These are phyloP conservation scores for Cyanistes caeruleus DNA, from an alignment of 2,113 vertebrate species.

Conservation along the genomic window DNA sequence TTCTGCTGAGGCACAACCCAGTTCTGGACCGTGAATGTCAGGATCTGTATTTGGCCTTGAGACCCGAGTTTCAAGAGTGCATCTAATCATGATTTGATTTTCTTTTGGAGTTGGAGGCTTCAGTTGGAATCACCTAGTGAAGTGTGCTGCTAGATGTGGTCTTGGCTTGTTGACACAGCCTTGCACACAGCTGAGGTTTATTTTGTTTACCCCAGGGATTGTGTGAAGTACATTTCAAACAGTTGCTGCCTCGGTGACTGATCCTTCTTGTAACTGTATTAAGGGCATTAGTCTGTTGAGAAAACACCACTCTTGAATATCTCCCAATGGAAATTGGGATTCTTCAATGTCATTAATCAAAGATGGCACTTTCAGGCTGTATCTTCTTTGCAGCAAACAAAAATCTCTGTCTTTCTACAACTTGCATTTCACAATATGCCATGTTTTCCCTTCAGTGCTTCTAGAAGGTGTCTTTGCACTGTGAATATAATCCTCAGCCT, in stretches of 20 bases:
- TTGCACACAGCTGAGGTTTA: slow-evolving; percentile 72
- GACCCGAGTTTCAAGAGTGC: slow-evolving; percentile 73
- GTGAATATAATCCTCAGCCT: slow-evolving; percentile 62
- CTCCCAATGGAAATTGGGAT: slow-evolving; percentile 63
- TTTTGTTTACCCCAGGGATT: slow-evolving; percentile 74
- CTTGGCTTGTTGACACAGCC: slow-evolving; percentile 70
- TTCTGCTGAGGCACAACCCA: slow-evolving; percentile 75
- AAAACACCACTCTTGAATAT: slow-evolving; percentile 75
- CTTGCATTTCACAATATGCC: slow-evolving; percentile 33
- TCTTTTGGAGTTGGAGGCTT: slow-evolving; percentile 69
- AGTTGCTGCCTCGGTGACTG: slow-evolving; percentile 74
- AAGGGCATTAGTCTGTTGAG: slow-evolving; percentile 81
- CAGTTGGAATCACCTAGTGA: slow-evolving; percentile 56
- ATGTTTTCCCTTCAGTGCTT: slow-evolving; percentile 50
- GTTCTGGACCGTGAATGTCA: slow-evolving; percentile 63
- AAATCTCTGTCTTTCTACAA: slow-evolving; percentile 5
- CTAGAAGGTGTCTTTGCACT: slow-evolving; percentile 10
- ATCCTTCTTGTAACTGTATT: slow-evolving; percentile 73
- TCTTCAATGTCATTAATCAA: slow-evolving; percentile 54
- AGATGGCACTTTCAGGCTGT: slow-evolving; percentile 56
- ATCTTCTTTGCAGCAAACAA: slow-evolving; percentile 44
- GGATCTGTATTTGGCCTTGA: slow-evolving; percentile 72
- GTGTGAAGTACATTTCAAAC: slow-evolving; percentile 76
- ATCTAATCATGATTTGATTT: slow-evolving; percentile 51
- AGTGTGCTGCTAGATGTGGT: slow-evolving; percentile 73